Base-by-base conservation (phyloP, 53 echinoderm and acorn worm genomes). In the Luidia sarsii region DNA sequence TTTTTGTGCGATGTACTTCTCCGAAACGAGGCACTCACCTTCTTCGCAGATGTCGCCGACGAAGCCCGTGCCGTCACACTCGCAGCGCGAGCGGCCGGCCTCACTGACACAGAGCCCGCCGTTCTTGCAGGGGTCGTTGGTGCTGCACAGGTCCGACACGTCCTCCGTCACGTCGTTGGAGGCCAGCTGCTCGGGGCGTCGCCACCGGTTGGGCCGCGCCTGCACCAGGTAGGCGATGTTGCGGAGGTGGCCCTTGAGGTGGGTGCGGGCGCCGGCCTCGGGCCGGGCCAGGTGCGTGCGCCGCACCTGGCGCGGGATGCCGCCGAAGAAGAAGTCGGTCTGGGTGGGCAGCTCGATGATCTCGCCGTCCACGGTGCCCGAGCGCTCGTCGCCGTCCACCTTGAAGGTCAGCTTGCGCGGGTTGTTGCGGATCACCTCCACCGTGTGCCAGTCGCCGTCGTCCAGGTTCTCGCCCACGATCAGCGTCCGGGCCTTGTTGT, bases 291-390 rank as follows among this genome's bases (percentile, higher is more conserved):
- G 56, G 8, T 57, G 51, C 16, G 59, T 19, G 27, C 41, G 80
- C 35, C 61, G 77, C 18, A 61, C 54, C 66, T 36, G 68, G 25
- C 24, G 72, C 11, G 95, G 91, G 11, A 95, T 86, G 23, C 95
- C 95, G 7, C 95, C 95, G 43, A 95, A 80, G 71, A 68, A 95
- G 57, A 95, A 80, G 57, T 95, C 89, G 8, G 86, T 88, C 28
- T 74, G 86, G 0, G 73, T 80, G 8, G 87, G 80, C 0, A 89
- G 63, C 24, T 79, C 82, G 3, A 80, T 63, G 7, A 73, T 80
- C 37, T 46, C 70, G 1, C 85, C 86, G 1, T 89, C 87, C 35
- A 91, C 71, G 7, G 88, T 27, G 54, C 91, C 95, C 5, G 83
- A 52, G 28, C 70, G 66, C 33, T 53, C 54, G 37, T 73, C 62